Evolutionary conservation across 2,113 vertebrate species (phyloP).

Genomic region (Pelecanus crispus): DNA sequence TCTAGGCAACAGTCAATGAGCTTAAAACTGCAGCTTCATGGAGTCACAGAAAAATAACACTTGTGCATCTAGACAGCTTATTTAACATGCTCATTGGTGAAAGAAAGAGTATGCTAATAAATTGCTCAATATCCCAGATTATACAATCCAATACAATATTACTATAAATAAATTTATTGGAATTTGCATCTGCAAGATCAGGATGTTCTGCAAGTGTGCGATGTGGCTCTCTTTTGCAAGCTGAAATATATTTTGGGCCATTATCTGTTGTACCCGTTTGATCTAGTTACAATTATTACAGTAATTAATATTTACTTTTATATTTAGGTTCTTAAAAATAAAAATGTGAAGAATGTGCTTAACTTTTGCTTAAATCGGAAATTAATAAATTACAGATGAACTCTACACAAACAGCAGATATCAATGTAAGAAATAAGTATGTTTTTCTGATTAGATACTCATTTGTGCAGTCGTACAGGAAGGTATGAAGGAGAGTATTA

Average conservation of each 20-base stretch:
- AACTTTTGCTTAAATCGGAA: background rate
- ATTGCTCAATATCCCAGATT: background rate
- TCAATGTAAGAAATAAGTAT: background rate
- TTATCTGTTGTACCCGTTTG: background rate
- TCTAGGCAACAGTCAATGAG: background rate
- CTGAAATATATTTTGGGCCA: background rate
- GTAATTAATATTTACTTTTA: background rate
- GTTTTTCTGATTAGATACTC: background rate
- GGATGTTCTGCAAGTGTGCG: background rate
- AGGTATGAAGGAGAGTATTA: background rate
- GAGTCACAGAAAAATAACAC: background rate
- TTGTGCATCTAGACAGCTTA: rapidly evolving
- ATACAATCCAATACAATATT: background rate
- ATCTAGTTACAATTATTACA: rapidly evolving
- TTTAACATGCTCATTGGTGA: rapidly evolving
- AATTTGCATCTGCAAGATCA: background rate
- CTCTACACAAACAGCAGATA: background rate
- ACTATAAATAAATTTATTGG: background rate
- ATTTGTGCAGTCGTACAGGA: background rate
- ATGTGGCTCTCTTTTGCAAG: background rate
- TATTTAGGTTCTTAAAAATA: background rate
- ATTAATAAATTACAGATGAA: background rate
- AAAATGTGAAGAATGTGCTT: background rate
- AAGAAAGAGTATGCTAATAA: background rate
- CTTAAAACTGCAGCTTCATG: background rate